phyloP scores from a whole-genome alignment of 2,888 invertebrate species.

The Melieria omissa region DNA sequence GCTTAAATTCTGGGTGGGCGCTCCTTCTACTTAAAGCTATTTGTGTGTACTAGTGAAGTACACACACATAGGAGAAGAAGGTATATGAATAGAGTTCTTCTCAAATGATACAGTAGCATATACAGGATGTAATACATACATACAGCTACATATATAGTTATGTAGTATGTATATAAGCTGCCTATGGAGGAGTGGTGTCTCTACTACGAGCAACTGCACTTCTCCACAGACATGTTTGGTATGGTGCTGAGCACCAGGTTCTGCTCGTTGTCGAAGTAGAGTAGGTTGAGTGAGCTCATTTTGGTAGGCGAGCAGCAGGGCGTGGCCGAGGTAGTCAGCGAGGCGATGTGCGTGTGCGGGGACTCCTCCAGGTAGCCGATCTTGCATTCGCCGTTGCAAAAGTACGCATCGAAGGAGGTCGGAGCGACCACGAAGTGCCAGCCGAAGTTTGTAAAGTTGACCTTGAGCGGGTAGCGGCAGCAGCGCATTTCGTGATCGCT shows the following conservation, averaged over 20 bases:
- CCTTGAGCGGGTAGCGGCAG: constrained; percentile 92
- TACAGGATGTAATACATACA: too few species aligned
- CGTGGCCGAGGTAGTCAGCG: constrained; percentile 83
- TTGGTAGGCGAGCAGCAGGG: constrained; percentile 94
- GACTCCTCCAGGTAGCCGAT: constrained; percentile 87
- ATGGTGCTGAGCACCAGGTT: constrained; percentile 89
- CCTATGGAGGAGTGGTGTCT: neutral
- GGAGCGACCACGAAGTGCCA: constrained; percentile 99
- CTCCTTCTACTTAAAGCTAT: too few species aligned
- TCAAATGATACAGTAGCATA: too few species aligned
- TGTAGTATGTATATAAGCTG: too few species aligned
- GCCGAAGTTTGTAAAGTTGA: constrained; percentile 88
- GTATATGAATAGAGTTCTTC: too few species aligned
- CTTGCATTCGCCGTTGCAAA: constrained; percentile 95
- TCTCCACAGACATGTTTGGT: constrained; percentile 94
- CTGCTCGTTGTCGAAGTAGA: constrained; percentile 89
- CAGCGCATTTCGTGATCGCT: constrained; percentile 80
- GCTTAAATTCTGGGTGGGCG: too few species aligned
- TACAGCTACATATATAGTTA: too few species aligned
- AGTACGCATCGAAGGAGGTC: constrained; percentile 92
- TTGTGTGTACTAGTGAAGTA: too few species aligned
- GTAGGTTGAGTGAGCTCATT: constrained; percentile 88
- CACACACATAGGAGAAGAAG: too few species aligned
- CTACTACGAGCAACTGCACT: constrained; percentile 89
- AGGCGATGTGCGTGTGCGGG: constrained; percentile 88